Conservation (phyloP, 1,140 invertebrate species). For the Cryptotermes secundus region DNA sequence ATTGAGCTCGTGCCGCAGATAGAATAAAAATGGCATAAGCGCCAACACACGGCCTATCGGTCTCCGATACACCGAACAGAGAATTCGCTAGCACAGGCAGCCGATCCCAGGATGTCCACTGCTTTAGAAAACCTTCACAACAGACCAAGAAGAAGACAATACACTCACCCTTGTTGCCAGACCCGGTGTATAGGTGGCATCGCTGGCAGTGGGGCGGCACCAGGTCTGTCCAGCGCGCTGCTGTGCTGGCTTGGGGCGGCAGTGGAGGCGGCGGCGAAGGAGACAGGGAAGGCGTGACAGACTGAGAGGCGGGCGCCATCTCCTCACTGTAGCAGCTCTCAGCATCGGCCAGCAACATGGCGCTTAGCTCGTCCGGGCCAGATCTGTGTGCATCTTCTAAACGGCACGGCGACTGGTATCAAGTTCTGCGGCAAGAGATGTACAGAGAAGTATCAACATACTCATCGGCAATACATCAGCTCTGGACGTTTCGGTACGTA, state of each 20-base stretch:
- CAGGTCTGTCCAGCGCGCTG: constrained; percentile 12
- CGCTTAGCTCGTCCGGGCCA: not conserved
- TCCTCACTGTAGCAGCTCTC: constrained; percentile 26
- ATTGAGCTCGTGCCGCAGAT: no score
- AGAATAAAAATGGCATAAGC: no score
- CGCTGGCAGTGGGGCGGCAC: constrained; percentile 9
- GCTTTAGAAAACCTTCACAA: no score
- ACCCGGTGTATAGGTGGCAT: not conserved
- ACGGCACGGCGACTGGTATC: no score
- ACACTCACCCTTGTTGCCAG: not conserved
- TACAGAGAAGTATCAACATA: not conserved
- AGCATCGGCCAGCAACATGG: constrained; percentile 10
- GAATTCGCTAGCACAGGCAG: no score
- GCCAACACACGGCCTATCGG: no score
- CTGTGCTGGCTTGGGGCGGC: not conserved
- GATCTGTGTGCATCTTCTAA: not conserved
- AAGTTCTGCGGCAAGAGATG: no score
- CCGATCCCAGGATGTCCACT: no score
- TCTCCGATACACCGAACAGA: no score
- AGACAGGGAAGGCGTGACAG: not conserved
- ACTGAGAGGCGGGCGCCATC: constrained; percentile 18
- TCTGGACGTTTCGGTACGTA: no score
- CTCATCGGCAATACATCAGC: not conserved
- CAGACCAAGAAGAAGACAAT: not conserved
- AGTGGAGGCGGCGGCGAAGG: constrained; percentile 12